Percentiles rank a stretch among this genome's conserved stretches.
Evolutionary conservation across 37 sponge, comb jelly and placozoan genomes (phyloP).

Genomic region (Diacarnus erythraeanus): DNA sequence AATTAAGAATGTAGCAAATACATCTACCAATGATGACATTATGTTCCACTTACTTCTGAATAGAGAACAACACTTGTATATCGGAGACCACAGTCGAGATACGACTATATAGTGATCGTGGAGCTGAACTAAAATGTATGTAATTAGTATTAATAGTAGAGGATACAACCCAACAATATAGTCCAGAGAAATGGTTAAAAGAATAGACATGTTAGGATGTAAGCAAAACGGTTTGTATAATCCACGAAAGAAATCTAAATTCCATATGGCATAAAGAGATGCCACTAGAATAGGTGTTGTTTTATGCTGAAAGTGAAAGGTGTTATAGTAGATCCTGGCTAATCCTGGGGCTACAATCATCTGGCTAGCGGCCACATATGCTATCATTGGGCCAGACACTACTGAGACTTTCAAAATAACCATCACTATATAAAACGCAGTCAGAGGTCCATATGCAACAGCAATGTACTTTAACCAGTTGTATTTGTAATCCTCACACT

Average conservation of each 20-base stretch:
- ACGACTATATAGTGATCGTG: background rate
- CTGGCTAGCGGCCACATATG: background rate
- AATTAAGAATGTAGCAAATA: conserved; percentile 8
- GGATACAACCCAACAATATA: conserved; percentile 19
- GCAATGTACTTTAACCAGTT: conserved; percentile 15
- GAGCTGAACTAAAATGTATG: conserved; percentile 7
- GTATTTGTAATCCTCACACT: background rate
- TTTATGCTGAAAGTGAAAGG: background rate
- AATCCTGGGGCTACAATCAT: background rate
- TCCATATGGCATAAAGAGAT: conserved; percentile 14
- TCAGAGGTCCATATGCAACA: conserved; percentile 40
- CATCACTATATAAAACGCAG: conserved; percentile 37
- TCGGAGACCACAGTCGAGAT: background rate
- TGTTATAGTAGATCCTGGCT: background rate
- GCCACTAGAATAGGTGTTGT: background rate
- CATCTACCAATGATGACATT: background rate
- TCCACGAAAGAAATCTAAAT: conserved; percentile 21
- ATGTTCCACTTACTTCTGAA: background rate
- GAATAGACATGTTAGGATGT: background rate
- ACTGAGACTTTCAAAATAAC: conserved; percentile 43
- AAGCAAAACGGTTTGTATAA: conserved; percentile 21
- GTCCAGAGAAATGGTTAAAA: background rate
- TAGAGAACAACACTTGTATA: background rate
- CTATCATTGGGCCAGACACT: background rate
- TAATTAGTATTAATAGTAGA: background rate